Base-by-base conservation (phyloP, 64 coral and sea anemone genomes). In the Stichodactyla mertensii region DNA sequence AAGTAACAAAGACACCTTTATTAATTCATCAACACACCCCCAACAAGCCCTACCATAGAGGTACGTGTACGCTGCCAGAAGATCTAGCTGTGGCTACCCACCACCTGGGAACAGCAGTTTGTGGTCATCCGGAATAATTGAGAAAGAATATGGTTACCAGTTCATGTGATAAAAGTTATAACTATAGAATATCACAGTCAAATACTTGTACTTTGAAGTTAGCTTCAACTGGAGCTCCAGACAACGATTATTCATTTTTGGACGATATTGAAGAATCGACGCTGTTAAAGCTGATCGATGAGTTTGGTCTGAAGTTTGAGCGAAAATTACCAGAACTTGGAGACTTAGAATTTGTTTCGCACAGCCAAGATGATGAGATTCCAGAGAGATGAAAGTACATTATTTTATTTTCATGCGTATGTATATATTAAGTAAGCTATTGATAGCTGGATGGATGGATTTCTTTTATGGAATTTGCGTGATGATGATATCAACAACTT, bases 311-410 rank as follows among this genome's bases (percentile, higher is more conserved):
- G 1, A 83, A 84, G 52, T 2, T 84, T 11, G 80, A 89, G 12
- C 88, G 74, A 6, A 71, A 89, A 57, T 84, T 89, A 60, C 88
- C 88, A n/a, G 88, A 89, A 67, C 62, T 89, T 26, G 84, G 84
- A 77, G 88, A 83, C 14, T 89, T 69, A 10, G 77, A 84, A 57
- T 45, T 84, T 70, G 51, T 53, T 16, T 54, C 7, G 53, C 70
- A 84, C 6, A 51, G 26, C 57, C 24, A 27, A 58, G 88, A 89
- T 0, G 88, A 89, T 18, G 88, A 89, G 28, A 70, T 58, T 20
- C 88, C 88, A 11, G 88, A 89, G 8, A 81, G 88, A 64, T 86
- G 66, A 57, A 14, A 11, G 19, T 10, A 7, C 19, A 54, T 8
- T 26, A 28, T 58, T 71, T 12, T 71, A 69, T 20, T 64, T 16